Percentiles rank a stretch among this genome's conserved stretches.
These are phyloP conservation scores for Mesocentrotus franciscanus DNA, from an alignment of 53 echinoderm and acorn worm species.

Conservation along the genomic window DNA sequence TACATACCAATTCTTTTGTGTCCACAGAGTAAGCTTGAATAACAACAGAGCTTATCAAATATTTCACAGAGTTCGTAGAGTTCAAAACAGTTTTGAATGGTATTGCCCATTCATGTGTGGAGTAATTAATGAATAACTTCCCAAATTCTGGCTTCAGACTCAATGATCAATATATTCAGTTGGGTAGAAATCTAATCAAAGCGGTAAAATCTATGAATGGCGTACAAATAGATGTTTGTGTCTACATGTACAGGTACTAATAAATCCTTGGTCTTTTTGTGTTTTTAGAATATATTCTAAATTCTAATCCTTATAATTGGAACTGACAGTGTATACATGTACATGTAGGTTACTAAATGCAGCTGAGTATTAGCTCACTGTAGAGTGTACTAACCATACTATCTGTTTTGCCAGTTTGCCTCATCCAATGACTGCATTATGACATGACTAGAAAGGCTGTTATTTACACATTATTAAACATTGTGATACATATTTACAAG, in stretches of 20 bases:
- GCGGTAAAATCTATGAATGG: neutral
- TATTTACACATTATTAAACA: too few species aligned
- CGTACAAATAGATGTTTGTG: neutral
- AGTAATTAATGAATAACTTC: neutral
- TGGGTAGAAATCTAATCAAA: constrained; percentile 27
- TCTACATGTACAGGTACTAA: constrained; percentile 16
- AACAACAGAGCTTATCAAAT: constrained; percentile 20
- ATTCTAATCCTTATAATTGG: too few species aligned
- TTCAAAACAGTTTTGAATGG: neutral
- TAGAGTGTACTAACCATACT: too few species aligned
- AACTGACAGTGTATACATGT: too few species aligned
- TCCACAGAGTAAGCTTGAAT: neutral
- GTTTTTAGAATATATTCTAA: too few species aligned
- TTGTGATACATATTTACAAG: too few species aligned
- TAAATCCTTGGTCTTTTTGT: too few species aligned
- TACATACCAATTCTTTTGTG: constrained; percentile 36
- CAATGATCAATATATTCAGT: constrained; percentile 9
- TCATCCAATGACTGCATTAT: too few species aligned
- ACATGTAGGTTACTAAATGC: too few species aligned
- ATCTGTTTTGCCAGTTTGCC: too few species aligned
- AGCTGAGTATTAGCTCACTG: too few species aligned
- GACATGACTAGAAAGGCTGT: too few species aligned
- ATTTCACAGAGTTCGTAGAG: constrained; percentile 23
- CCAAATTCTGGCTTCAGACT: neutral
- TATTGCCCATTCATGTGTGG: constrained; percentile 10